Percentiles rank a stretch among this genome's conserved stretches.
Evolutionary conservation across 2,797 vertebrate species (phyloP).

Genomic region (Phoeniculus purpureus): DNA sequence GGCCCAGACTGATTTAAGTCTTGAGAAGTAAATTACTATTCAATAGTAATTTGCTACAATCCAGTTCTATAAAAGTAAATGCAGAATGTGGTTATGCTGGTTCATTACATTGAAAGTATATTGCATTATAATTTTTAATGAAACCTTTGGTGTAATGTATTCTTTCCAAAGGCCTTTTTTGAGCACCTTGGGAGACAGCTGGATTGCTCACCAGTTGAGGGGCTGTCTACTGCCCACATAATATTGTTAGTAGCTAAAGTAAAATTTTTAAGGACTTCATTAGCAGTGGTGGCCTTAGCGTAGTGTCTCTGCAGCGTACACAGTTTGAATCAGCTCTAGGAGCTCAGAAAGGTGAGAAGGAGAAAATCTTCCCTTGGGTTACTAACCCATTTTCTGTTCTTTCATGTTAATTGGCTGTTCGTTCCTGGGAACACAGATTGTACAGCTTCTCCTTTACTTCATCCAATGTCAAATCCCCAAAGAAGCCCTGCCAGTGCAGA

Average conservation of each 20-base stretch:
- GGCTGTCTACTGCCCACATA: not conserved
- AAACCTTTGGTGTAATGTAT: not conserved
- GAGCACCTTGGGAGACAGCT: not conserved
- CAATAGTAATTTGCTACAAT: not conserved
- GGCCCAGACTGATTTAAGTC: slow-evolving; percentile 20
- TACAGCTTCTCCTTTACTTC: slow-evolving; percentile 30
- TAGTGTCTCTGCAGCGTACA: not conserved
- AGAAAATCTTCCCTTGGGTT: slow-evolving; percentile 5
- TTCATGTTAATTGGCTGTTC: slow-evolving; percentile 2
- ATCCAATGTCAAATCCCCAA: slow-evolving; percentile 57
- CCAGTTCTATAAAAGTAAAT: not conserved
- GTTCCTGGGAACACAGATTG: slow-evolving; percentile 43
- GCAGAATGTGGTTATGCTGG: not conserved
- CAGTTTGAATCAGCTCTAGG: not conserved
- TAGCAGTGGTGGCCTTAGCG: not conserved
- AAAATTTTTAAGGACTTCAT: not conserved
- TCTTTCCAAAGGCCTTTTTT: not conserved
- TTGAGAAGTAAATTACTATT: slow-evolving; percentile 34
- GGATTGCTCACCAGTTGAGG: not conserved
- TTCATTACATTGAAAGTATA: slow-evolving; percentile 30
- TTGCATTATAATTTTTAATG: slow-evolving; percentile 10
- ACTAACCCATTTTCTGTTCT: slow-evolving; percentile 48
- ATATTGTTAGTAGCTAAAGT: not conserved
- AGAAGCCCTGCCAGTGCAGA: slow-evolving; percentile 41
- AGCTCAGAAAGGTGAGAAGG: slow-evolving; percentile 34